Base-by-base conservation (phyloP, 2,797 vertebrate genomes). In the Sebastes flavidus region DNA sequence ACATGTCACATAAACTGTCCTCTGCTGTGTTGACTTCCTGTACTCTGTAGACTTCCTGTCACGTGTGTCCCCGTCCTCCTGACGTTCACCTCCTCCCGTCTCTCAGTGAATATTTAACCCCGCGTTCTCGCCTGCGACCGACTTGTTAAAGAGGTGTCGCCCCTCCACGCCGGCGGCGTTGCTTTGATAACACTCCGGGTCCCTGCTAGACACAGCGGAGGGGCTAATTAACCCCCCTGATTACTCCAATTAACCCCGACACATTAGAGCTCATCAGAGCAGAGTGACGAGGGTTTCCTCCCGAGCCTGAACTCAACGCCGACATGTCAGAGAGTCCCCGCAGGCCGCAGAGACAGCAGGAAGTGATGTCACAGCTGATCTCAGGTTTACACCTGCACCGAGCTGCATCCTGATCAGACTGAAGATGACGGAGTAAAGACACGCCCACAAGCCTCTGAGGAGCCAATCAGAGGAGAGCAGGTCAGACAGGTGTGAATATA, bases 141-240 rank as follows among this genome's bases (percentile, higher is more conserved):
- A 89, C 91, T 86, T 94, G 92, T 91, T 87, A 90, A 93, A 83
- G 93, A 94, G 92, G 94, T 93, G 95, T 88, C 90, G 69, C 87
- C 89, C 79, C 83, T 66, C 90, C 92, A 85, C 79, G 77, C 92
- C 91, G 87, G 79, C 84, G 65, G 73, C 81, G 3, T 61, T 83
- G 89, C 94, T 94, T 94, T 83, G 87, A 90, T 93, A 92, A 94
- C 93, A 90, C 94, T 87, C 86, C 2, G 68, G 72, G 55, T 84
- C 91, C 11, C 85, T 83, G 88, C 78, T 76, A 89, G 88, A 91
- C 91, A 62, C 91, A 88, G 66, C 22, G 68, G 63, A 85, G 78
- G 86, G 86, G 88, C 90, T 96, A 94, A 93, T 96, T 96, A 97
- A 96, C 96, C 95, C 96, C 96, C 88, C 89, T 95, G 94, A 96